These are phyloP conservation scores for Corapipo altera DNA, from an alignment of 2,113 vertebrate genomes.

Conservation along the genomic window DNA sequence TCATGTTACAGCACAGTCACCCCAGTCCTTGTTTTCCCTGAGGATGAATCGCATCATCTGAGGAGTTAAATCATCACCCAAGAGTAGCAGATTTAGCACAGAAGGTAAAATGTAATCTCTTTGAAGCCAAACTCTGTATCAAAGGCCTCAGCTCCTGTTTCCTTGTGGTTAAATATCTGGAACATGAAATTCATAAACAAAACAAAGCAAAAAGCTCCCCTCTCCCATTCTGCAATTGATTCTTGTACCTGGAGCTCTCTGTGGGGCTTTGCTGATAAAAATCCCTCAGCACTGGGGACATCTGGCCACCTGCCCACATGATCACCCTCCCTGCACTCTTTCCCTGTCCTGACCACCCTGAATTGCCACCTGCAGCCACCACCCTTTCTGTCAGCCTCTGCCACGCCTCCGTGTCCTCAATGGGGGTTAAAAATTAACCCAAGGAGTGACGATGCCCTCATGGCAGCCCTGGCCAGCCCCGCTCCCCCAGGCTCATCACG, in stretches of 20 bases:
- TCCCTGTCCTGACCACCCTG: not conserved
- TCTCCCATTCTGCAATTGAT: not conserved
- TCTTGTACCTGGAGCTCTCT: not conserved
- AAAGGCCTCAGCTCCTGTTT: constrained; percentile 29
- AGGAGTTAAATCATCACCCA: constrained; percentile 26
- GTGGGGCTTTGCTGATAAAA: not conserved
- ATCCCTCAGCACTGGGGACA: fast-evolving
- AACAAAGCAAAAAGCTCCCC: not conserved
- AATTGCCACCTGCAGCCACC: not conserved
- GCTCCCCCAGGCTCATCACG: fast-evolving
- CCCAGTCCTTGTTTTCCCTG: not conserved
- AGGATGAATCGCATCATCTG: constrained; percentile 21
- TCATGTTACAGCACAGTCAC: not conserved
- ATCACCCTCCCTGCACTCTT: not conserved
- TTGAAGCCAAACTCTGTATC: not conserved
- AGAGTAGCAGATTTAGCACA: constrained; percentile 36
- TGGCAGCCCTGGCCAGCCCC: not conserved
- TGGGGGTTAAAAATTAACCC: not conserved
- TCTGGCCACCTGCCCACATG: not conserved
- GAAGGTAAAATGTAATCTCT: constrained; percentile 32
- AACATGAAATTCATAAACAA: not conserved
- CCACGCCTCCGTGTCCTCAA: not conserved
- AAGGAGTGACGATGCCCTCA: not conserved
- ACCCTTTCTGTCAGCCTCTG: not conserved
- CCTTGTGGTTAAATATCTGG: constrained; percentile 21